These are phyloP conservation scores for Puntigrus tetrazona DNA, from an alignment of 2,113 vertebrate genomes.

Conservation along the genomic window DNA sequence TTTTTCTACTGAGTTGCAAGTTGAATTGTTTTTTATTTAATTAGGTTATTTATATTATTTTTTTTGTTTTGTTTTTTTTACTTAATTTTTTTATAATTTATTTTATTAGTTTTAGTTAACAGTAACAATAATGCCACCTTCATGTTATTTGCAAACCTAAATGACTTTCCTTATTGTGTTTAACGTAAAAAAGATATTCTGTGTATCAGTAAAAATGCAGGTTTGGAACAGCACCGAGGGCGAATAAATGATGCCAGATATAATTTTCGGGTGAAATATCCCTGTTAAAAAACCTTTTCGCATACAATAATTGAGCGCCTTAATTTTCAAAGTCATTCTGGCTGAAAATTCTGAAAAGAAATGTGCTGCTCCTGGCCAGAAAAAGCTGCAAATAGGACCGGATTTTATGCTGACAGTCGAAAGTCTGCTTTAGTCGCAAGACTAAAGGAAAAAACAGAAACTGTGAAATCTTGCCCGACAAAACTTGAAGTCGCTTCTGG, in stretches of 20 bases:
- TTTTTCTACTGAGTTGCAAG: too few relatives aligned
- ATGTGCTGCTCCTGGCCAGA: background rate
- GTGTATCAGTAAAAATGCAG: too few relatives aligned
- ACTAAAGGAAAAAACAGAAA: background rate
- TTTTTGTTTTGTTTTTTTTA: too few relatives aligned
- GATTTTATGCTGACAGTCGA: constrained; percentile 6
- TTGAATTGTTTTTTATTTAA: too few relatives aligned
- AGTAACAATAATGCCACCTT: background rate
- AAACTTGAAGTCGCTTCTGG: background rate
- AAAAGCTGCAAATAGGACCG: background rate
- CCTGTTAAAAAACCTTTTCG: background rate
- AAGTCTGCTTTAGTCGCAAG: background rate
- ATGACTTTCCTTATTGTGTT: background rate
- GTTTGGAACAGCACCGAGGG: background rate
- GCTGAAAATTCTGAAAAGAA: background rate
- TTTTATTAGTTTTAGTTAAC: background rate
- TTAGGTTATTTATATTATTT: too few relatives aligned
- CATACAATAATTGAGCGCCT: background rate
- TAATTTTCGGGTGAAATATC: background rate
- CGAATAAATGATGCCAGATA: background rate
- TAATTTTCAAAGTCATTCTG: background rate
- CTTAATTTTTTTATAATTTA: too few relatives aligned
- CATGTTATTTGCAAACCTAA: background rate
- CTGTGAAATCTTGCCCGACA: background rate
- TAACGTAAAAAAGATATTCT: background rate